Base-by-base conservation (phyloP, 2,113 vertebrate genomes). In the Chionodraco myersi region DNA sequence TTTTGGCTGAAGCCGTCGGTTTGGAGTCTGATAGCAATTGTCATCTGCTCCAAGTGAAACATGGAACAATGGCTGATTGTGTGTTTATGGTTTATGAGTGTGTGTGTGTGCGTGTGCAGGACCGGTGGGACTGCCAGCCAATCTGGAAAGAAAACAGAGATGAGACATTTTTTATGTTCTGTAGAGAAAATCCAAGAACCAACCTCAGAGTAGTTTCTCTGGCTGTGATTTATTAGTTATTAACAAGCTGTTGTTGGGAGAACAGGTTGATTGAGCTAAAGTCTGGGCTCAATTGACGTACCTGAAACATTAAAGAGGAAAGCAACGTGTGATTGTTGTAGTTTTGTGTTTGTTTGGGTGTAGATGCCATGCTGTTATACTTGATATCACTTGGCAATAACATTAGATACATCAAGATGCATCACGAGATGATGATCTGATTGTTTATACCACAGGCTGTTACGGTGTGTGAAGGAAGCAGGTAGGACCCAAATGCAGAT, bases 11-110 rank as follows among this genome's bases (percentile, higher is more conserved):
- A 62, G 58, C 14, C 8, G 48, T 77, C 67, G 66, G 63, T 78
- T 72, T 64, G 13, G 48, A 75, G 72, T 56, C 73, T 62, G 82
- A 89, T 83, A 82, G 30, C 41, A n/a, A 63, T 0, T 52, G 56
- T 66, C 65, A 23, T 51, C 44, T 60, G 64, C 68, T 87, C 89
- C 89, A 91, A 91, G 72, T 57, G 83, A 85, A 91, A 91, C 87
- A 87, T 10, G 64, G 56, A 89, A 83, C 87, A 83, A 89, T 82
- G 48, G 74, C 59, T 77, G 79, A 85, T 68, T 83, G 77, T 76
- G 74, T 69, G 18, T 83, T 87, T 64, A 61, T 77, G 83, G 56
- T 82, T 85, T 78, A 72, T 53, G 76, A 75, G 61, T 48, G 54
- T 52, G 54, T 47, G 72, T 47, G 61, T 48, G 54, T 52, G 54